Evolutionary conservation across 2,888 invertebrate species (phyloP).

Genomic region (Drosophila eohydei): DNA sequence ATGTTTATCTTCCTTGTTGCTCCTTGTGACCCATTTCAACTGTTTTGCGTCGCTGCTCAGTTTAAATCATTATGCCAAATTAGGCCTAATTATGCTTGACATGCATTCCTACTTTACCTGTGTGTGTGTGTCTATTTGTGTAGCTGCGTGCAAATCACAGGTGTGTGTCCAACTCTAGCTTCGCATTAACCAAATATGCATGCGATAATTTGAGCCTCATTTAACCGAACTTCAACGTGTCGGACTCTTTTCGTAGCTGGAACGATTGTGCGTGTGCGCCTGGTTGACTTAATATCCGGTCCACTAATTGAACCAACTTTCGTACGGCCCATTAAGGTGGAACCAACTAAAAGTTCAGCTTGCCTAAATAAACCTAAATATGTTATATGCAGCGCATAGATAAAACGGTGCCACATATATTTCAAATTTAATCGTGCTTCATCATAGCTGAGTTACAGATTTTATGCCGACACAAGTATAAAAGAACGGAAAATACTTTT

Average conservation of each 20-base stretch:
- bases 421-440: background rate
- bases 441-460: no score
- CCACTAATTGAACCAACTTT: constrained; percentile 45
- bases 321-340: constrained; percentile 16
- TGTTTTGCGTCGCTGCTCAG: constrained; percentile 58
- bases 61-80: constrained; percentile 74
- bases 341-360: constrained; percentile 15
- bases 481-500: no score
- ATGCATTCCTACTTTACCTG: constrained; percentile 72
- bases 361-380: background rate
- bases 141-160: constrained; percentile 22
- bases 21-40: constrained; percentile 46
- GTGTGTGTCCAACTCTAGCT: constrained; percentile 24
- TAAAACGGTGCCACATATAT: constrained; percentile 2
- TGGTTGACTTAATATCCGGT: constrained; percentile 32
- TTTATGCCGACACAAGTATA: background rate
- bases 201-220: constrained; percentile 51
- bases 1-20: constrained; percentile 50
- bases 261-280: constrained; percentile 14
- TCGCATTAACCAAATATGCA: constrained; percentile 37
- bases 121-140: background rate
- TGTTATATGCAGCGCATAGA: constrained; percentile 12
- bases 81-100: constrained; percentile 74
- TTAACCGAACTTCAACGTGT: constrained; percentile 33
- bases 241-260: background rate